Evolutionary conservation across 2,888 invertebrate genomes (phyloP).

Genomic region (Mimumesa dahlbomi): DNA sequence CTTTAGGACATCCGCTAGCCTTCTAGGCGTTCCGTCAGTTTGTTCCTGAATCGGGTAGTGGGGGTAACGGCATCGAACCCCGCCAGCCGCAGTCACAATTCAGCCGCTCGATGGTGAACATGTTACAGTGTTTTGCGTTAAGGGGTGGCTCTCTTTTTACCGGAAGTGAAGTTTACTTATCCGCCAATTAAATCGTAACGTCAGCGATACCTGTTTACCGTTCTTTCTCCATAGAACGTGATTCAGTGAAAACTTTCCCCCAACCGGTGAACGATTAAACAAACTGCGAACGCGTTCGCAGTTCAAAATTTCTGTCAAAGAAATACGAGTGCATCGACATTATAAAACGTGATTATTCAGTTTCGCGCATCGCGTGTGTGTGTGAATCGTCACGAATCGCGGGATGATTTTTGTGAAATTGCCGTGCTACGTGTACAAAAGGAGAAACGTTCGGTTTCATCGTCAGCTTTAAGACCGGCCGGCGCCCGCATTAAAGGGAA

Average conservation of each 20-base stretch:
- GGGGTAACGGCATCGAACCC: slow-evolving; percentile 56
- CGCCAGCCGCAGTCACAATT: slow-evolving; percentile 70
- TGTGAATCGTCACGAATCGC: background rate
- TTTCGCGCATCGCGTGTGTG: background rate
- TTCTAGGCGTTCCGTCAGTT: slow-evolving; percentile 30
- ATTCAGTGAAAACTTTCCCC: slow-evolving; percentile 1
- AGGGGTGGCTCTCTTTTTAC: slow-evolving; percentile 42
- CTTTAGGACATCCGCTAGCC: background rate
- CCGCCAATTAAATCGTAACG: slow-evolving; percentile 17
- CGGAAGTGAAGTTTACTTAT: slow-evolving; percentile 43
- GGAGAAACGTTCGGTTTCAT: slow-evolving; percentile 20
- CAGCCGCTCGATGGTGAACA: slow-evolving; percentile 69
- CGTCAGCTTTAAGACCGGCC: slow-evolving; percentile 68
- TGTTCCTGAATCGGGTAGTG: slow-evolving; percentile 30
- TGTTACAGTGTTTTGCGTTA: slow-evolving; percentile 49
- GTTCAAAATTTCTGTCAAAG: background rate
- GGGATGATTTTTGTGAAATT: background rate
- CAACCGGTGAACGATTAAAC: background rate
- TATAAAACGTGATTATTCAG: background rate
- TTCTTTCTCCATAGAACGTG: background rate
- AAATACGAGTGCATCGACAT: background rate
- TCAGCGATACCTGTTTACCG: background rate
- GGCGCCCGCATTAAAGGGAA: slow-evolving; percentile 76
- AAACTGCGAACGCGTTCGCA: background rate
- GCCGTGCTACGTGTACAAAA: too few species aligned